Conservation (phyloP, 2,888 invertebrate genomes). For the Gerris lacustris region DNA sequence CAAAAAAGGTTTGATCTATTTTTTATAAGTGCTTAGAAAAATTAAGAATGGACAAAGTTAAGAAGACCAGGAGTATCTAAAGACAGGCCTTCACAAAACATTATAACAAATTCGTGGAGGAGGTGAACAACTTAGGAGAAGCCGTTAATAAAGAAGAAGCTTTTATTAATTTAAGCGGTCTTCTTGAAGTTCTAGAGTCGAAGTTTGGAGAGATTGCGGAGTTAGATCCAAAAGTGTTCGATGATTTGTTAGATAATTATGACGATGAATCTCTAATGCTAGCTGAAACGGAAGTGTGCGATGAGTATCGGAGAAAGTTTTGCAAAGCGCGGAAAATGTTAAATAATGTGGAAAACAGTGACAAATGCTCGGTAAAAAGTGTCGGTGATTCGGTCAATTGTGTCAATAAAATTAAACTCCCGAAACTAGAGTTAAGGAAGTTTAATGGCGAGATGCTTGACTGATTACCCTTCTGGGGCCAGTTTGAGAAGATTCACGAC, state of each 20-base stretch:
- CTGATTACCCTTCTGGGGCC: constrained; percentile 31
- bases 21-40: too few relatives aligned
- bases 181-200: too few relatives aligned
- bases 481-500: constrained; percentile 30
- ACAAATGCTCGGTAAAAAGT: not conserved
- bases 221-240: not conserved
- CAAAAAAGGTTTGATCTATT: too few relatives aligned
- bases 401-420: not conserved
- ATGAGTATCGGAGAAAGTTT: not conserved
- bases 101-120: too few relatives aligned
- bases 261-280: not conserved
- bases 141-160: too few relatives aligned
- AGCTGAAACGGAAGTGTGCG: not conserved
- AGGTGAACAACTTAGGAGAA: too few relatives aligned
- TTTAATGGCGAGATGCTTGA: constrained; percentile 28
- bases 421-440: constrained; percentile 25
- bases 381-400: not conserved
- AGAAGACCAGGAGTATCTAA: too few relatives aligned
- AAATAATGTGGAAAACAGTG: not conserved
- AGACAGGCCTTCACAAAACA: too few relatives aligned
- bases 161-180: too few relatives aligned
- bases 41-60: too few relatives aligned
- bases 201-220: too few relatives aligned
- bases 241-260: too few relatives aligned
- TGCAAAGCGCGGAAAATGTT: not conserved